phyloP scores from a whole-genome alignment of 1,140 invertebrate species.

The Cydia amplana region DNA sequence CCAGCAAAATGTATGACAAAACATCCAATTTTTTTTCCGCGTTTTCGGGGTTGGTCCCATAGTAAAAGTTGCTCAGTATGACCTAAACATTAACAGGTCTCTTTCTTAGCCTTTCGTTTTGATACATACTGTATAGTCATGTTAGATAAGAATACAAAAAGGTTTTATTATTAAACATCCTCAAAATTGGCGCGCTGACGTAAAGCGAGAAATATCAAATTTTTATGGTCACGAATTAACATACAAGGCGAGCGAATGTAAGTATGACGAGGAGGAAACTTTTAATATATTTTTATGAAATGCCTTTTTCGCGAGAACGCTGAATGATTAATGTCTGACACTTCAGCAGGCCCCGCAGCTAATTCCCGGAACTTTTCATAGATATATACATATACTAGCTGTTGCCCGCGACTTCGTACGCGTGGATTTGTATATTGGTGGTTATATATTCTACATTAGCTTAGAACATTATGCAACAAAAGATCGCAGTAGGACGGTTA shows the following conservation, averaged over 20 bases:
- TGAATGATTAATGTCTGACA: conserved; percentile 68
- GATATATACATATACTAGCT: conserved; percentile 43
- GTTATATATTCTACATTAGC: too few relatives aligned
- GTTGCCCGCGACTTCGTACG: too few relatives aligned
- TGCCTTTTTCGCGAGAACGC: conserved; percentile 57
- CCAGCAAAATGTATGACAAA: too few relatives aligned
- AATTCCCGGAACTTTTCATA: conserved; percentile 52
- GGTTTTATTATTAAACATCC: conserved; percentile 45
- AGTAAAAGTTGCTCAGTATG: too few relatives aligned
- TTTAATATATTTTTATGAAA: conserved; percentile 76
- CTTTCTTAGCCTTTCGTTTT: too few relatives aligned
- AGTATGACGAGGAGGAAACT: conserved; percentile 57
- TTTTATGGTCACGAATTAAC: conserved; percentile 69
- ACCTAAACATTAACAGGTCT: too few relatives aligned
- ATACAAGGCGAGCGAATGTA: conserved; percentile 64
- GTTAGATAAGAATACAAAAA: conserved; percentile 40
- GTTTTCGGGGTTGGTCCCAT: too few relatives aligned
- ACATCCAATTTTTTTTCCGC: too few relatives aligned
- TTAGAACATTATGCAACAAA: too few relatives aligned
- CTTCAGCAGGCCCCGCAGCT: conserved; percentile 56
- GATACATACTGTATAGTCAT: too few relatives aligned
- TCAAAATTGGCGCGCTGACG: conserved; percentile 53
- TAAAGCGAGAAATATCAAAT: conserved; percentile 61
- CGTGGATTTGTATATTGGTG: too few relatives aligned
- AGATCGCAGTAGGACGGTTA: too few relatives aligned